A percentile compares a stretch with the other conserved stretches of the same genome.
These are phyloP conservation scores for Hydrolagus affinis DNA, from an alignment of 2,113 vertebrate species.

Conservation along the genomic window DNA sequence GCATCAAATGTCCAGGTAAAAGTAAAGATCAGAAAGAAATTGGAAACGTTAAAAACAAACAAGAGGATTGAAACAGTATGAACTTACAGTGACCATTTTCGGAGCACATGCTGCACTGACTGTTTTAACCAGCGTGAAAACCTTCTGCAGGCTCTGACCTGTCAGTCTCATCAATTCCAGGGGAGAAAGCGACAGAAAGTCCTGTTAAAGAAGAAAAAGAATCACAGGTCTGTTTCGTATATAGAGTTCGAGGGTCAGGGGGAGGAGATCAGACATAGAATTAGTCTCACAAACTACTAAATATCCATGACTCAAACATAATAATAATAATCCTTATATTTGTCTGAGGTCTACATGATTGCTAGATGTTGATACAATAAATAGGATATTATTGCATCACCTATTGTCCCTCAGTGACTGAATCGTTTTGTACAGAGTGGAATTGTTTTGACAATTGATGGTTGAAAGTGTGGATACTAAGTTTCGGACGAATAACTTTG, in stretches of 20 bases:
- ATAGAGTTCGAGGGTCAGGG: not conserved
- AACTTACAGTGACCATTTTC: slow-evolving; percentile 60
- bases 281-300: not conserved
- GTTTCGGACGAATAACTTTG: too few species aligned
- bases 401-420: too few species aligned
- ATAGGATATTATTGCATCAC: too few species aligned
- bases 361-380: too few species aligned
- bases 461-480: too few species aligned
- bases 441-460: too few species aligned
- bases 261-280: not conserved
- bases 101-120: slow-evolving; percentile 65
- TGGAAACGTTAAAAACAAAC: not conserved
- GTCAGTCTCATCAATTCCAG: slow-evolving; percentile 67
- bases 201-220: slow-evolving; percentile 45
- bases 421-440: too few species aligned
- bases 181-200: slow-evolving; percentile 60
- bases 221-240: slow-evolving; percentile 10
- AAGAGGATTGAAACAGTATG: not conserved
- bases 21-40: not conserved
- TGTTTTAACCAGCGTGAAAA: slow-evolving; percentile 52
- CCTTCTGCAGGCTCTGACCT: slow-evolving; percentile 55
- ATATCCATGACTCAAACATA: not conserved
- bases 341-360: too few species aligned
- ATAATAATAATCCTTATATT: too few species aligned
- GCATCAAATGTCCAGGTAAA: not conserved